phyloP scores from a whole-genome alignment of 2,113 vertebrate genomes.

The Dolichotis patagonum region DNA sequence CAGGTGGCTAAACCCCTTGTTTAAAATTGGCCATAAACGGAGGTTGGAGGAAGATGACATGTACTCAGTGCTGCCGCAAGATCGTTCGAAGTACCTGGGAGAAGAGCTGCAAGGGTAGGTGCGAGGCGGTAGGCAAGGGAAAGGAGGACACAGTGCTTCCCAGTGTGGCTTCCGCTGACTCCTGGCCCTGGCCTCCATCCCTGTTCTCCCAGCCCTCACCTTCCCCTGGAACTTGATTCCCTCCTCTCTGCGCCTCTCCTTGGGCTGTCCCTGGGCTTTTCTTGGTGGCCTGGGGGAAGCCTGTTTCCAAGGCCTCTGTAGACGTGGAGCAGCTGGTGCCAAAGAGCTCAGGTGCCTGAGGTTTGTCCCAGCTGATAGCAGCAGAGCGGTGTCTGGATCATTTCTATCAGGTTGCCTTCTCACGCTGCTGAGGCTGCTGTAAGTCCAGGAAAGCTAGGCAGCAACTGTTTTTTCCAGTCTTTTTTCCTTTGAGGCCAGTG shows the following conservation, averaged over 20 bases:
- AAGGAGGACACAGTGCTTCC: neutral
- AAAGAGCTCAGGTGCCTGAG: neutral
- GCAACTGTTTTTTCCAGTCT: neutral
- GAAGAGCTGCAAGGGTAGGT: constrained; percentile 93
- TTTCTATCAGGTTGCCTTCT: neutral
- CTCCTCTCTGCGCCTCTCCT: accelerated
- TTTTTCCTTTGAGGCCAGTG: neutral
- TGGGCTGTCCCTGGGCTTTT: neutral
- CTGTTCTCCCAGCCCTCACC: neutral
- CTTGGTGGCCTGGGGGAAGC: neutral
- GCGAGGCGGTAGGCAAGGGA: neutral
- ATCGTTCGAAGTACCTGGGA: constrained; percentile 91
- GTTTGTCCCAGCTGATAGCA: neutral
- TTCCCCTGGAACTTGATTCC: neutral
- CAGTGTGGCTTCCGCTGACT: neutral
- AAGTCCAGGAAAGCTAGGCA: neutral
- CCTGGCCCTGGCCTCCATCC: neutral
- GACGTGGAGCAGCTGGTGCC: accelerated
- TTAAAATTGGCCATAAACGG: constrained; percentile 91
- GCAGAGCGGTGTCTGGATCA: neutral
- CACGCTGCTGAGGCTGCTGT: neutral
- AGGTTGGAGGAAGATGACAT: constrained; percentile 96
- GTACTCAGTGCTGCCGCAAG: constrained; percentile 92
- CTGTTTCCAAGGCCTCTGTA: neutral
- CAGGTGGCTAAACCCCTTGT: constrained; percentile 97